A percentile compares a stretch with the other conserved stretches of the same genome.
phyloP scores from a whole-genome alignment of 1,140 invertebrate species.

The Drosophila trapezifrons region DNA sequence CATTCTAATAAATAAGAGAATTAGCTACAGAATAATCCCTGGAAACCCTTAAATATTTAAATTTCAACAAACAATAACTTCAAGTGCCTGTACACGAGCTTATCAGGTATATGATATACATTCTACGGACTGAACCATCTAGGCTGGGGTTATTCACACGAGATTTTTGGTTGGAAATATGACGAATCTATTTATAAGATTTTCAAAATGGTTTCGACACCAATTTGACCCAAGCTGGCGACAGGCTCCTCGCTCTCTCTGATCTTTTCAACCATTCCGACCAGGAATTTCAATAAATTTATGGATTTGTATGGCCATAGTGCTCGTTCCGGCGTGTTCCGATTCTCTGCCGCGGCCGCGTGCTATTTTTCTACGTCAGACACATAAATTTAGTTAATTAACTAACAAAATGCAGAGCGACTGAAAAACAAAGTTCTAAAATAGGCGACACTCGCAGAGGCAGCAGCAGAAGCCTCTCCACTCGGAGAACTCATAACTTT shows the following conservation, averaged over 20 bases:
- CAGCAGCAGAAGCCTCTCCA: conserved; percentile 23
- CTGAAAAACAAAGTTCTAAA: conserved; percentile 55
- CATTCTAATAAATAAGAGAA: neutral
- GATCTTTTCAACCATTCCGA: conserved; percentile 25
- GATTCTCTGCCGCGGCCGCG: conserved; percentile 72
- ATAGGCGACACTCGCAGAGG: conserved; percentile 68
- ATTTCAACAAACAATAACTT: neutral
- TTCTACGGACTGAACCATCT: neutral
- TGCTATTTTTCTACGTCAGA: conserved; percentile 79
- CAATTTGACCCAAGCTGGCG: conserved; percentile 42
- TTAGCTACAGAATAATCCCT: neutral
- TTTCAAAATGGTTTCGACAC: conserved; percentile 45
- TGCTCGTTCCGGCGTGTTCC: conserved; percentile 34
- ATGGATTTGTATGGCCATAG: conserved; percentile 67
- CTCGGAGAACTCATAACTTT: conserved; percentile 72
- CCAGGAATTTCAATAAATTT: conserved; percentile 58
- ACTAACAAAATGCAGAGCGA: conserved; percentile 53
- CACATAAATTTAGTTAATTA: conserved; percentile 82
- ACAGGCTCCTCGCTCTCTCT: neutral
- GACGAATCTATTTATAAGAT: conserved; percentile 46
- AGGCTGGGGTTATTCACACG: conserved; percentile 25
- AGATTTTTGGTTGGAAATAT: conserved; percentile 2
- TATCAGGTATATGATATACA: conserved; percentile 12
- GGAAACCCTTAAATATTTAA: neutral
- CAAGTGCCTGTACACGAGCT: neutral